These are phyloP conservation scores for Dexiosoma caninum DNA, from an alignment of 2,888 invertebrate species.

Conservation along the genomic window DNA sequence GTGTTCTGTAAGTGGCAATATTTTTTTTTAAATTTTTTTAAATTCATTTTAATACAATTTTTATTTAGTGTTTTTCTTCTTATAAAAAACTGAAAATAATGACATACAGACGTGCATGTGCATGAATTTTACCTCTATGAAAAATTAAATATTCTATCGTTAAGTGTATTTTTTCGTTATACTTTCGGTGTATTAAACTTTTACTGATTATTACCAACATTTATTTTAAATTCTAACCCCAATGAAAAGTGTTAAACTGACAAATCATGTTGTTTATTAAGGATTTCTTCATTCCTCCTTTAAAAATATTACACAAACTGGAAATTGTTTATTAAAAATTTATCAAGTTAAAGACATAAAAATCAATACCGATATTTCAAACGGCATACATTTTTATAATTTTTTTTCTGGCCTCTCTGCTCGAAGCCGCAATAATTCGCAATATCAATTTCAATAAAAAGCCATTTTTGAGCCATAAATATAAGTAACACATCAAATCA, in stretches of 20 bases:
- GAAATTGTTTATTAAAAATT: slow-evolving; percentile 49
- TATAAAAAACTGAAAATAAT: no score
- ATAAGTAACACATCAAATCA: slow-evolving; percentile 67
- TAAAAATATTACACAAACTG: not conserved
- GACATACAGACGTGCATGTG: no score
- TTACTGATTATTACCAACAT: not conserved
- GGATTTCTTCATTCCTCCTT: slow-evolving; percentile 54
- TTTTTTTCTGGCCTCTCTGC: not conserved
- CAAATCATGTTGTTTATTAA: slow-evolving; percentile 76
- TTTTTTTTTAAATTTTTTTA: no score
- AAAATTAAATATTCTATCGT: not conserved
- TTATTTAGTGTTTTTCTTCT: no score
- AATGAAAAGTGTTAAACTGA: slow-evolving; percentile 73
- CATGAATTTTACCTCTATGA: no score
- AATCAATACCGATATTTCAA: slow-evolving; percentile 62
- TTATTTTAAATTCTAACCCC: slow-evolving; percentile 44
- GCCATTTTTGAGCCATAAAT: slow-evolving; percentile 71
- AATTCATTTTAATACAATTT: no score
- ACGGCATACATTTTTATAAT: not conserved
- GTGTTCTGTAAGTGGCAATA: no score
- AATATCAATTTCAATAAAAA: slow-evolving; percentile 77
- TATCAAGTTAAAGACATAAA: slow-evolving; percentile 46
- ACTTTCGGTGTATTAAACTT: not conserved
- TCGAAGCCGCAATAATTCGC: slow-evolving; percentile 8
- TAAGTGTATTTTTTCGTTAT: not conserved